Evolutionary conservation across 2,797 vertebrate genomes (phyloP).

Genomic region (Lagodon rhomboides): DNA sequence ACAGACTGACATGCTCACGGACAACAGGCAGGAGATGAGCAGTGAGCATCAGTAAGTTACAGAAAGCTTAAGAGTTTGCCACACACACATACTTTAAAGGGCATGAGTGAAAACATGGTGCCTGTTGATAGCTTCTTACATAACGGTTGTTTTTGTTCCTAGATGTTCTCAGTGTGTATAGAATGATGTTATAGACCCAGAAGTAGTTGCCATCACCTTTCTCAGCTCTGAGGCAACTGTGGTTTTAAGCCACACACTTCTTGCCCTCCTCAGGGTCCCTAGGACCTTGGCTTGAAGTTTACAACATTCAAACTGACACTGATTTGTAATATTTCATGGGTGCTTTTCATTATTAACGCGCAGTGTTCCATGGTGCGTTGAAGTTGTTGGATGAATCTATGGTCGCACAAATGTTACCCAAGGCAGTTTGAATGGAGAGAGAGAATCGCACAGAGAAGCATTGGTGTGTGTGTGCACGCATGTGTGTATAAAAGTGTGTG

Average conservation of each 20-base stretch:
- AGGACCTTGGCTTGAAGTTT: slow-evolving; percentile 33
- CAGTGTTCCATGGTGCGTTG: slow-evolving; percentile 35
- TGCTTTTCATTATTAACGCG: slow-evolving; percentile 67
- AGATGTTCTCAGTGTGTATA: not conserved
- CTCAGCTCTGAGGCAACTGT: not conserved
- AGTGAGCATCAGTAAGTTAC: not conserved
- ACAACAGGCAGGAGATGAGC: slow-evolving; percentile 8
- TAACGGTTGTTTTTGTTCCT: slow-evolving; percentile 1
- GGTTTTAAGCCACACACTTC: slow-evolving; percentile 30
- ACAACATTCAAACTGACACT: slow-evolving; percentile 60
- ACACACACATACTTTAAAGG: not conserved
- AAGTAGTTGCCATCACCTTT: slow-evolving; percentile 7
- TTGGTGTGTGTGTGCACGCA: slow-evolving; percentile 20
- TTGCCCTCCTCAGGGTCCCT: slow-evolving; percentile 20
- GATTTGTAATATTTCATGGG: slow-evolving; percentile 70
- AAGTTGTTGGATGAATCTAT: slow-evolving; percentile 37
- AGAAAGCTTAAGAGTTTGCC: not conserved
- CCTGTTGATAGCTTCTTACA: not conserved
- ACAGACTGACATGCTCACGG: slow-evolving; percentile 31
- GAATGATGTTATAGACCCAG: not conserved
- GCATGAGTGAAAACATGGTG: not conserved
- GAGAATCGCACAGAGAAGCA: not conserved
- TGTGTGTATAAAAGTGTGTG: slow-evolving; percentile 41
- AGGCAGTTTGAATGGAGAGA: slow-evolving; percentile 40
- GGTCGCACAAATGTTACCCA: slow-evolving; percentile 42